Evolutionary conservation across 2,797 vertebrate species (phyloP).

Genomic region (Leucoraja ocellata): DNA sequence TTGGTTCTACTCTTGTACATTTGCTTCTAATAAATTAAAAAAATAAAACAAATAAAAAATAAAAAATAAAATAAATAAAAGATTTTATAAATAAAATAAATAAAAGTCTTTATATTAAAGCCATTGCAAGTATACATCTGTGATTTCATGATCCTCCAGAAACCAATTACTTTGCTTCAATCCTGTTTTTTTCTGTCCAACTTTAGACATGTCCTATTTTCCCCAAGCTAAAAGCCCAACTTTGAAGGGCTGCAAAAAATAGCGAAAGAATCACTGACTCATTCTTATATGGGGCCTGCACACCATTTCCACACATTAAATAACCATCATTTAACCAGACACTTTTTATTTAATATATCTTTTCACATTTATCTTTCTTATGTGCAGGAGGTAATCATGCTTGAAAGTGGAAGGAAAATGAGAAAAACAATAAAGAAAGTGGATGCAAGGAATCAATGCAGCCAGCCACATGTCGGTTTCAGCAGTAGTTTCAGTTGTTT

Average conservation of each 20-base stretch:
- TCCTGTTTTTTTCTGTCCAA: neutral
- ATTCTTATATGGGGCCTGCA: neutral
- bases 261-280: neutral
- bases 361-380: neutral
- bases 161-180: neutral
- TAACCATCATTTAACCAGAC: neutral
- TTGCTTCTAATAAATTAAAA: too few species aligned
- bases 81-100: too few species aligned
- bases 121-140: neutral
- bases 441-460: too few species aligned
- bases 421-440: too few species aligned
- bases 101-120: neutral
- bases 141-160: neutral
- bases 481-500: too few species aligned
- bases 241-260: neutral
- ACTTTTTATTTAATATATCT: neutral
- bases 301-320: neutral
- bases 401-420: too few species aligned
- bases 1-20: too few species aligned
- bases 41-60: too few species aligned
- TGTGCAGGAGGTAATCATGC: too few species aligned
- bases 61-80: too few species aligned
- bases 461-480: too few species aligned
- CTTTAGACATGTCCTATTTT: neutral
- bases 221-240: too few species aligned